A percentile compares a stretch with the other conserved stretches of the same genome.
These are phyloP conservation scores for Phortica variegata DNA, from an alignment of 1,140 invertebrate species.

Conservation along the genomic window DNA sequence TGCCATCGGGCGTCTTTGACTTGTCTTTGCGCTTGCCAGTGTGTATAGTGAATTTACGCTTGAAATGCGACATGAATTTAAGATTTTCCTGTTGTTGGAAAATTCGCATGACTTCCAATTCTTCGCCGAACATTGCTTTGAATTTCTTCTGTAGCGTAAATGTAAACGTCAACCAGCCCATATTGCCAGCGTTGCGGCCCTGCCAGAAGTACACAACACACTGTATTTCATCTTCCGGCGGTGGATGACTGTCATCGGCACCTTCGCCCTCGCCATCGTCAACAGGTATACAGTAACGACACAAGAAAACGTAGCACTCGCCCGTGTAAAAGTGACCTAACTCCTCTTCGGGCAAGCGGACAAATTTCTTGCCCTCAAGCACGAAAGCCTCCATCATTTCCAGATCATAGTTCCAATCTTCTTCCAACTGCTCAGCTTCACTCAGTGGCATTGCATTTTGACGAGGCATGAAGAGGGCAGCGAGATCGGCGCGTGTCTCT, in stretches of 20 bases:
- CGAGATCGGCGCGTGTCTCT: constrained; percentile 86
- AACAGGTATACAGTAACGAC: constrained; percentile 85
- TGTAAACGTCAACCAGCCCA: constrained; percentile 99
- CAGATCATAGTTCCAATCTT: constrained; percentile 94
- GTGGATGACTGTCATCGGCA: constrained; percentile 28
- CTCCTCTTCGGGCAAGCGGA: constrained; percentile 92
- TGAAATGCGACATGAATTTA: constrained; percentile 98
- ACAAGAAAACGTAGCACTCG: constrained; percentile 98
- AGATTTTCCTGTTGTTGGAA: constrained; percentile 99
- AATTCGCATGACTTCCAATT: constrained; percentile 95
- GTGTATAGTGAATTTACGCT: constrained; percentile 91
- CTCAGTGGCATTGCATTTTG: constrained; percentile 82
- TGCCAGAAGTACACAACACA: constrained; percentile 99
- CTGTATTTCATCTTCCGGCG: constrained; percentile 85
- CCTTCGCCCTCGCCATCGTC: constrained; percentile 46
- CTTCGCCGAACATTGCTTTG: constrained; percentile 91
- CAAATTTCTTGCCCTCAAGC: constrained; percentile 96
- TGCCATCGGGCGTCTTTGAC: constrained; percentile 58
- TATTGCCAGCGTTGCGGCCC: constrained; percentile 93
- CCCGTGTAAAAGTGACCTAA: constrained; percentile 89
- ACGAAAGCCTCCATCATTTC: constrained; percentile 98
- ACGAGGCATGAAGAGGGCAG: constrained; percentile 92
- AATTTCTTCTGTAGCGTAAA: constrained; percentile 98
- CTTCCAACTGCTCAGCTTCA: constrained; percentile 89
- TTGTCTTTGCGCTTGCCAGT: constrained; percentile 79